These are phyloP conservation scores for Nysson spinosus DNA, from an alignment of 2,888 invertebrate species.

Conservation along the genomic window DNA sequence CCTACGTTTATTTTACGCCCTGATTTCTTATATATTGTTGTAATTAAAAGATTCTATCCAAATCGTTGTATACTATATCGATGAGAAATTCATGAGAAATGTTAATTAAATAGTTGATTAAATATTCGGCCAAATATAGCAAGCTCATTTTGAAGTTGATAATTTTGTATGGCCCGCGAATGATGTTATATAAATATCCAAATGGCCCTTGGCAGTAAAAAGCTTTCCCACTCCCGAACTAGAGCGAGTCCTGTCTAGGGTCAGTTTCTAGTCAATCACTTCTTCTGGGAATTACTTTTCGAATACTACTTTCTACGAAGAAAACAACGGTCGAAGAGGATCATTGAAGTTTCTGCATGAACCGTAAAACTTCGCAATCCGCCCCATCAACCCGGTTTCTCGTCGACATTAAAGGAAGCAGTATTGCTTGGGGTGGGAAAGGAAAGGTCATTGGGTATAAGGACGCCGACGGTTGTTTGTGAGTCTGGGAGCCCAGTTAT, in stretches of 20 bases:
- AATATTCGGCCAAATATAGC: too few species aligned
- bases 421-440: neutral
- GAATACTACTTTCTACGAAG: neutral
- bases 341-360: conserved; percentile 22
- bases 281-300: too few species aligned
- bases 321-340: neutral
- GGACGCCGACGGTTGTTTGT: conserved; percentile 24
- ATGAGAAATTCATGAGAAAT: too few species aligned
- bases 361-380: conserved; percentile 16
- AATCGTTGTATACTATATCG: neutral
- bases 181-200: too few species aligned
- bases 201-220: too few species aligned
- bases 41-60: neutral
- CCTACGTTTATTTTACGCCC: neutral
- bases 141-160: too few species aligned
- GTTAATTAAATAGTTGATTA: too few species aligned
- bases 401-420: conserved; percentile 7
- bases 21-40: neutral
- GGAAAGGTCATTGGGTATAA: conserved; percentile 15
- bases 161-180: too few species aligned
- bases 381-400: conserved; percentile 10
- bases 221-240: too few species aligned
- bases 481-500: conserved; percentile 41
- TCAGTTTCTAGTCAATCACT: too few species aligned
- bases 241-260: too few species aligned